These are phyloP conservation scores for Zaprionus davidi DNA, from an alignment of 1,140 invertebrate species.

Conservation along the genomic window DNA sequence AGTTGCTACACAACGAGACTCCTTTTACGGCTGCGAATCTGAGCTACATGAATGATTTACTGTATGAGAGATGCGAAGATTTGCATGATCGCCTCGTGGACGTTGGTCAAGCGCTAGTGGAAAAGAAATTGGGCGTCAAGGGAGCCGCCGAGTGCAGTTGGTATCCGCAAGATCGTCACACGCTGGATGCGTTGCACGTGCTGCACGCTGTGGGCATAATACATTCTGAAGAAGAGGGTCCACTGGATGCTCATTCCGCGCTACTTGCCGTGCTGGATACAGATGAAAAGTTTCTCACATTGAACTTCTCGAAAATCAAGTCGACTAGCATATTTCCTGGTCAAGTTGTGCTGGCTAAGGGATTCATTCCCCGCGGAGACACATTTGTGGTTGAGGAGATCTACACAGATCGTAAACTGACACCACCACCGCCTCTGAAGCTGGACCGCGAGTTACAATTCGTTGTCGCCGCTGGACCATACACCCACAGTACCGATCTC, in stretches of 20 bases:
- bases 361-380: slow-evolving; percentile 89
- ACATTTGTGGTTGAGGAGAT: slow-evolving; percentile 89
- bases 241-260: slow-evolving; percentile 88
- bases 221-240: slow-evolving; percentile 89
- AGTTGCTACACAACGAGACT: slow-evolving; percentile 49
- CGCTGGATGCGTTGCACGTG: slow-evolving; percentile 55
- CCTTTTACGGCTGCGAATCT: slow-evolving; percentile 53
- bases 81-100: slow-evolving; percentile 57
- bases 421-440: slow-evolving; percentile 57
- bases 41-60: slow-evolving; percentile 66
- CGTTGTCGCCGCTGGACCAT: slow-evolving; percentile 92
- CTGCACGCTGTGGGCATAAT: slow-evolving; percentile 88
- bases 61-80: slow-evolving; percentile 58
- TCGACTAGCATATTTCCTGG: slow-evolving; percentile 93
- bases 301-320: slow-evolving; percentile 88
- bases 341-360: slow-evolving; percentile 91
- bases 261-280: slow-evolving; percentile 89
- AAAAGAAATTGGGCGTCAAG: slow-evolving; percentile 59
- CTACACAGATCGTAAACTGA: slow-evolving; percentile 84
- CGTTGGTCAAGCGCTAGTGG: slow-evolving; percentile 52
- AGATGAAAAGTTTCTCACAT: slow-evolving; percentile 80
- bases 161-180: slow-evolving; percentile 66
- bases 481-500: slow-evolving; percentile 90
- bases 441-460: slow-evolving; percentile 87
- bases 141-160: slow-evolving; percentile 60